Evolutionary conservation across 2,113 vertebrate genomes (phyloP).

Genomic region (Plestiodon gilberti): DNA sequence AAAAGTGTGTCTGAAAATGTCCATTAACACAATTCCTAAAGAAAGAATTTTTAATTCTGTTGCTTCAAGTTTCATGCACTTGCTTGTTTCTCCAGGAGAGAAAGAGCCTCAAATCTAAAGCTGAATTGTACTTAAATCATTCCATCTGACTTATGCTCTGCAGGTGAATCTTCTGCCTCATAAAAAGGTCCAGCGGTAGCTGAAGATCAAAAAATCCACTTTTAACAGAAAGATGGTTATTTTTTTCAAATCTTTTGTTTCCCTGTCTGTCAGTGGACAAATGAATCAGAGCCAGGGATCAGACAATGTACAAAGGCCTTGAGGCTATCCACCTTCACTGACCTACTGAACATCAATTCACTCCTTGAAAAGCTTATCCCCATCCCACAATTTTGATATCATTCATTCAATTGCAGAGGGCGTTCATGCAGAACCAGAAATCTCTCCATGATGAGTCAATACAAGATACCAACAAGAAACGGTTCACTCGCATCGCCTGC

Average conservation of each 20-base stretch:
- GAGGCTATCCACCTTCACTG: not conserved
- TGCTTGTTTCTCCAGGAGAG: not conserved
- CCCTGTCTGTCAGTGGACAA: not conserved
- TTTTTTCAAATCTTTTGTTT: not conserved
- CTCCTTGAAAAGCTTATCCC: not conserved
- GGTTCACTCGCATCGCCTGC: too few relatives aligned
- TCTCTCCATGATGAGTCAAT: not conserved
- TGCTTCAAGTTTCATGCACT: not conserved
- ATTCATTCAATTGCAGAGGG: not conserved
- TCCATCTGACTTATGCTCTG: not conserved
- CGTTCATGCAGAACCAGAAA: not conserved
- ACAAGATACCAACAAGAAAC: too few relatives aligned
- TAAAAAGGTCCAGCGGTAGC: not conserved
- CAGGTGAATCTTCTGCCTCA: not conserved
- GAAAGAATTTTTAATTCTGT: not conserved
- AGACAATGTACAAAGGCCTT: not conserved
- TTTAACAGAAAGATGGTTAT: not conserved
- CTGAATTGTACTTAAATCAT: not conserved
- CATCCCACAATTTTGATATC: not conserved
- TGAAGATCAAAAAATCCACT: not conserved
- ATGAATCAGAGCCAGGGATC: not conserved
- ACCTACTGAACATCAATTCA: not conserved
- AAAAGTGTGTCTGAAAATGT: not conserved
- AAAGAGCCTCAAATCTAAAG: not conserved
- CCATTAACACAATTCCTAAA: not conserved